These are phyloP conservation scores for Cosmia trapezina DNA, from an alignment of 2,888 invertebrate genomes.

Conservation along the genomic window DNA sequence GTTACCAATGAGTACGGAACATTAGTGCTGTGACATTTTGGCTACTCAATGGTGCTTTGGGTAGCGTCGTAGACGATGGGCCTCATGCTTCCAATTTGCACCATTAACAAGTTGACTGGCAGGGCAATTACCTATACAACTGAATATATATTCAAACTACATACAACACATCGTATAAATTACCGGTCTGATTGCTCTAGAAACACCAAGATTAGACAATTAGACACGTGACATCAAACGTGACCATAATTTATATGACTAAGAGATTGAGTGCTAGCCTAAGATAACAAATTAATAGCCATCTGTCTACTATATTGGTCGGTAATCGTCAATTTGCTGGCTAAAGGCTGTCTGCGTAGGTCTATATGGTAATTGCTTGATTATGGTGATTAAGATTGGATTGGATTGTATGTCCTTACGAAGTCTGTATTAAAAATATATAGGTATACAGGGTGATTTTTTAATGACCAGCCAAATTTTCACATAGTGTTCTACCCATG, in stretches of 20 bases:
- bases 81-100: neutral
- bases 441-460: no score
- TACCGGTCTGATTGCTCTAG: conserved; percentile 8
- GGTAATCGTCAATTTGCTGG: conserved; percentile 16
- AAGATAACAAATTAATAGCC: conserved; percentile 37
- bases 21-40: no score
- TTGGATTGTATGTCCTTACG: neutral
- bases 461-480: no score
- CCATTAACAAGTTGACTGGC: neutral
- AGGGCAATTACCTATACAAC: neutral
- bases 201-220: conserved; percentile 12
- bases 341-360: no score
- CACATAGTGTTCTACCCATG: no score
- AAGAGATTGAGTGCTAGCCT: conserved; percentile 36
- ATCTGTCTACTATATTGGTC: conserved; percentile 2
- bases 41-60: no score
- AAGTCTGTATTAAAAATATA: neutral
- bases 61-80: no score
- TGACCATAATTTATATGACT: conserved; percentile 38
- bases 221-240: conserved; percentile 10
- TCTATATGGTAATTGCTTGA: conserved; percentile 1
- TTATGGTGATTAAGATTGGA: neutral
- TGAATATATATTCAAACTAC: conserved; percentile 4
- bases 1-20: no score
- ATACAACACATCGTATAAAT: neutral